These are phyloP conservation scores for Buteo buteo DNA, from an alignment of 2,113 vertebrate species.

Conservation along the genomic window DNA sequence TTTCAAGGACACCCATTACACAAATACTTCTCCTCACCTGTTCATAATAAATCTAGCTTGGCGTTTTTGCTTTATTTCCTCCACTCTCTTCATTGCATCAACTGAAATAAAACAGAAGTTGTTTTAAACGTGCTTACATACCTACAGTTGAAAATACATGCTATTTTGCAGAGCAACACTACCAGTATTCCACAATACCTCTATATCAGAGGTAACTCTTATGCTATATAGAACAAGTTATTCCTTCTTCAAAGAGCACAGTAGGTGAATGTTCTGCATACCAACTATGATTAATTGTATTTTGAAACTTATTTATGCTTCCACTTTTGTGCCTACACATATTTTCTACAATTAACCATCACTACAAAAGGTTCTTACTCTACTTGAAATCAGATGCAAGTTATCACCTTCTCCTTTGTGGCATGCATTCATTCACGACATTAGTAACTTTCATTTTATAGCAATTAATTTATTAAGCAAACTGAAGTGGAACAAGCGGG, in stretches of 20 bases:
- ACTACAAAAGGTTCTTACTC: neutral
- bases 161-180: neutral
- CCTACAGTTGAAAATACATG: neutral
- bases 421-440: neutral
- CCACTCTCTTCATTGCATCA: conserved; percentile 92
- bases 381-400: neutral
- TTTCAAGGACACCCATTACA: neutral
- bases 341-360: neutral
- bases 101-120: conserved; percentile 75
- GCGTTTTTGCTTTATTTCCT: conserved; percentile 90
- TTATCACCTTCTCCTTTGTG: neutral
- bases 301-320: neutral
- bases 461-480: neutral
- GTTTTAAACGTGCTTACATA: neutral
- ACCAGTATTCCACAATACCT: neutral
- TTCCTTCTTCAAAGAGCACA: neutral
- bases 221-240: fast-evolving
- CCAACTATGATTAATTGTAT: neutral
- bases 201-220: neutral
- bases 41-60: conserved; percentile 95
- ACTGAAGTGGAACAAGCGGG: neutral
- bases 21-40: conserved; percentile 76
- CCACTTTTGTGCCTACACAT: neutral
- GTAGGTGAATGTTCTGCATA: neutral
- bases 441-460: neutral